phyloP scores from a whole-genome alignment of 2,797 vertebrate species.

The Myotis findleyi region DNA sequence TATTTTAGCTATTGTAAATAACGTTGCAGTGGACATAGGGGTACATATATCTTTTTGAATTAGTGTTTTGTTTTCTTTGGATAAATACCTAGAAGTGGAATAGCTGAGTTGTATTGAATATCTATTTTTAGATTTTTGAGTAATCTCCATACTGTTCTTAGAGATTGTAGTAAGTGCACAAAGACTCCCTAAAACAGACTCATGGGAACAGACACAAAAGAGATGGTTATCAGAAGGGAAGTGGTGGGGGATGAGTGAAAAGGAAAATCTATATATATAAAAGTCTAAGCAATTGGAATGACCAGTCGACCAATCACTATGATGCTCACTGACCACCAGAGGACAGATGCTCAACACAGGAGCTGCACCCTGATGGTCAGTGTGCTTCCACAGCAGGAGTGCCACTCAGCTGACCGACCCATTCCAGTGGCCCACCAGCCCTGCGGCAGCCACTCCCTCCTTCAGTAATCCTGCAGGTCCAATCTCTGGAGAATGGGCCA shows the following conservation, averaged over 20 bases:
- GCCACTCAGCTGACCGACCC: no score
- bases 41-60: neutral
- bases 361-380: no score
- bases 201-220: neutral
- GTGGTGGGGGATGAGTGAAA: neutral
- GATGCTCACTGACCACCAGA: no score
- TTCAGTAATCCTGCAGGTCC: no score
- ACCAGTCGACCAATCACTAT: no score
- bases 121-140: neutral
- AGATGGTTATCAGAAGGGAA: neutral
- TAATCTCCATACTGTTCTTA: neutral
- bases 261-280: neutral
- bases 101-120: neutral
- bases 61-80: neutral
- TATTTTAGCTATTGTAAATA: neutral
- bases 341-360: no score
- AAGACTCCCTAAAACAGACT: neutral
- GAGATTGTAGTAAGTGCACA: neutral
- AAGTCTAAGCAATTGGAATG: no score
- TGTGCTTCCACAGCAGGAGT: no score
- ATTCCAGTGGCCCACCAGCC: no score
- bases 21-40: neutral
- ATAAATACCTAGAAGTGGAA: neutral
- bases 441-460: no score
- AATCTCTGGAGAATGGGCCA: no score